phyloP scores from a whole-genome alignment of 1,140 invertebrate species.

The Battus philenor region DNA sequence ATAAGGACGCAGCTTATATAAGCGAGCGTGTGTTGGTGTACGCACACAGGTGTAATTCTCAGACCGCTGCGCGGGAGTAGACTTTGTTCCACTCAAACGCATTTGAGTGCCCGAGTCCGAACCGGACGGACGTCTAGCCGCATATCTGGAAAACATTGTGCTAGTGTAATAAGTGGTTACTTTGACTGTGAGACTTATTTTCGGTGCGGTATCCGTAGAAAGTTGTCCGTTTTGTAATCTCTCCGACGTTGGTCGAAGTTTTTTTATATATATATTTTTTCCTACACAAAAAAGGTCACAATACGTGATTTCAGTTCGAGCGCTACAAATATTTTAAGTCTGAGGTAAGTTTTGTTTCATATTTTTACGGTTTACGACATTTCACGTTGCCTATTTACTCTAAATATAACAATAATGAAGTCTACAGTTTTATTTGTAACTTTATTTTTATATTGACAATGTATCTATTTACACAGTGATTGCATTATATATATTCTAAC shows the following conservation, averaged over 20 bases:
- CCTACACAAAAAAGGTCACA: slow-evolving; percentile 9
- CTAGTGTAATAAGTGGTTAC: slow-evolving; percentile 30
- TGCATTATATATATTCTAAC: too few relatives aligned
- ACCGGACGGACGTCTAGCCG: slow-evolving; percentile 32
- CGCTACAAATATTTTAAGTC: slow-evolving; percentile 20
- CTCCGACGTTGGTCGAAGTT: too few relatives aligned
- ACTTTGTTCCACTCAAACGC: slow-evolving; percentile 63
- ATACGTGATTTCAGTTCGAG: slow-evolving; percentile 24
- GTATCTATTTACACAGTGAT: too few relatives aligned
- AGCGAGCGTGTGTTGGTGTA: slow-evolving; percentile 33
- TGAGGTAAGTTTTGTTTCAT: slow-evolving; percentile 30
- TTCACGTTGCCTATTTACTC: too few relatives aligned
- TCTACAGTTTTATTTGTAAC: too few relatives aligned
- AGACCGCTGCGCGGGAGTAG: slow-evolving; percentile 49
- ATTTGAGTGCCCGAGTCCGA: slow-evolving; percentile 42
- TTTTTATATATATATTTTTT: slow-evolving; percentile 17
- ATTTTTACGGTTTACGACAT: slow-evolving; percentile 2
- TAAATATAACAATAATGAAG: too few relatives aligned
- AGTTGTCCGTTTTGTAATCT: slow-evolving; percentile 16
- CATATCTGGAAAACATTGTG: slow-evolving; percentile 24
- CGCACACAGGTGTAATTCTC: slow-evolving; percentile 24
- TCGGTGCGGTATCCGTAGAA: slow-evolving; percentile 17
- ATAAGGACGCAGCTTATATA: slow-evolving; percentile 46
- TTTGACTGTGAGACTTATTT: slow-evolving; percentile 33
- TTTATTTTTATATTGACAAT: too few relatives aligned